Evolutionary conservation across 2,113 vertebrate species (phyloP).

Genomic region (Pao palembangensis): DNA sequence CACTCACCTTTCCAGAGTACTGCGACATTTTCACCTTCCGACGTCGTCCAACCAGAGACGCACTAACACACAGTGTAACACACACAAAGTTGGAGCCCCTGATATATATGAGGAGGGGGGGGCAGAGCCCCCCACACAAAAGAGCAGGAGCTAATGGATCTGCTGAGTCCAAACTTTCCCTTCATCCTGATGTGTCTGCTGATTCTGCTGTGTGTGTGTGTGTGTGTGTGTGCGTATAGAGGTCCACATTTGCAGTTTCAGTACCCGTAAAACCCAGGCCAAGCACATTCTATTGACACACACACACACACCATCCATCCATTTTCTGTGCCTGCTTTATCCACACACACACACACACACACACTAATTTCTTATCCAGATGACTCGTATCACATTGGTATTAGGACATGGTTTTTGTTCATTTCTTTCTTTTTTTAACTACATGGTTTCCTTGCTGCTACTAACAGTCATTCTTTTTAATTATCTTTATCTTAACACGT

Average conservation of each 20-base stretch:
- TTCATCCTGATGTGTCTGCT: slow-evolving; percentile 69
- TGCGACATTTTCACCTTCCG: slow-evolving; percentile 82
- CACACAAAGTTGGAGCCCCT: slow-evolving; percentile 67
- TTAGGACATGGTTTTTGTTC: not conserved
- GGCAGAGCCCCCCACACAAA: slow-evolving; percentile 56
- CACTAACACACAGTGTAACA: slow-evolving; percentile 65
- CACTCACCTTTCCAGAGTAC: slow-evolving; percentile 90
- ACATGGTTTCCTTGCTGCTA: not conserved
- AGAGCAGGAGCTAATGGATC: slow-evolving; percentile 59
- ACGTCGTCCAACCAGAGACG: slow-evolving; percentile 66
- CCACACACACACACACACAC: not conserved
- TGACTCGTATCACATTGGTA: not conserved
- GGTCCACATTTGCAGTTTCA: not conserved
- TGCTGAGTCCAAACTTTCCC: slow-evolving; percentile 76
- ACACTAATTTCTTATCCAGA: not conserved
- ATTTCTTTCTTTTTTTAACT: not conserved
- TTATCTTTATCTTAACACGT: not conserved
- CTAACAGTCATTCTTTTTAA: not conserved
- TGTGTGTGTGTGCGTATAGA: slow-evolving; percentile 13
- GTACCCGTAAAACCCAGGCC: too few relatives aligned
- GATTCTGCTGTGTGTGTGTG: slow-evolving; percentile 75
- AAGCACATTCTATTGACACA: too few relatives aligned
- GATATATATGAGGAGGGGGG: too few relatives aligned
- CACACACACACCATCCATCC: too few relatives aligned
- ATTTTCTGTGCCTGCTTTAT: too few relatives aligned